Base-by-base conservation (phyloP, 92 coral and sea anemone genomes). In the Nematostella vectensis region DNA sequence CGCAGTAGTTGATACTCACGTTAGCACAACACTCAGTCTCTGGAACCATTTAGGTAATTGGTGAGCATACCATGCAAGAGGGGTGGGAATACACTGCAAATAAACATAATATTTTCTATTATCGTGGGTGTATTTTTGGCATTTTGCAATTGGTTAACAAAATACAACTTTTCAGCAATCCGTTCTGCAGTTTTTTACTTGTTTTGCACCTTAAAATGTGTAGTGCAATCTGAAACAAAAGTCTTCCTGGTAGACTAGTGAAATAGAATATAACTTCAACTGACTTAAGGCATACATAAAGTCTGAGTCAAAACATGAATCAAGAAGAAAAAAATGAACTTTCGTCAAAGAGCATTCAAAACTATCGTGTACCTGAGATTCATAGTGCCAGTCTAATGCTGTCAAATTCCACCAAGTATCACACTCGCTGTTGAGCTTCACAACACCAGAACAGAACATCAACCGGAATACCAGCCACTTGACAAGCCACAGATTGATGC, bases 11-110 rank as follows among this genome's bases (percentile, higher is more conserved):
- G 15, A 8, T 6, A 87, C 98, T 91, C 67, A 91, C 98, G 86
- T 80, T 45, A 91, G 54, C 15, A 79, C 95, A 48, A 91, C 69
- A 37, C 98, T 91, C 11, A 91, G 76, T 39, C 70, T 71, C 51
- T 91, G 98, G 62, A 86, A 86, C 96, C 98, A 91, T 10, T 80
- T 70, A 11, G 98, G 98, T 31, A 91, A 61, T 62, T 91, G 95
- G 31, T 91, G 98, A 0, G 85, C 82, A 57, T 69, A 91, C 98
- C 97, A 89, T 21, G 97, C 87, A 58, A 89, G 43, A 23, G 97
- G 97, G 10, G 87, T 89, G 11, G 95, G 97, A 53, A 89, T 89
- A 63, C 97, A 89, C 97, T 89, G 50, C 11, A 52, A 47, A 15
- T n/a, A 27, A 56, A 31, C 1, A 48, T 29, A 10, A n/a, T n/a